A percentile compares a stretch with the other conserved stretches of the same genome.
phyloP scores from a whole-genome alignment of 2,888 invertebrate species.

The Gandaritis pyraliata region DNA sequence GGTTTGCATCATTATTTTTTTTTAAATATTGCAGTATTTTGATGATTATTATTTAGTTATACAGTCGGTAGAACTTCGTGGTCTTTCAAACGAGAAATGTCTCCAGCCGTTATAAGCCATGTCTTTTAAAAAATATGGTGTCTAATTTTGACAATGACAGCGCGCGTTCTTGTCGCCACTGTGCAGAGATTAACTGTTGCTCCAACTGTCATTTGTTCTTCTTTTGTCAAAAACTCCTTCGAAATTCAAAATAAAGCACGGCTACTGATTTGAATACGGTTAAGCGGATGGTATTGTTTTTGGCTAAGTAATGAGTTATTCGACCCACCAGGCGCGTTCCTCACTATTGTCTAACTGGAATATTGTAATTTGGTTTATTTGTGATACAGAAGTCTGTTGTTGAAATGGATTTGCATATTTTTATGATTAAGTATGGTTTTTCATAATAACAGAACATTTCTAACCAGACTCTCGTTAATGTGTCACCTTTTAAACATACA shows the following conservation, averaged over 20 bases:
- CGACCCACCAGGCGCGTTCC: slow-evolving; percentile 37
- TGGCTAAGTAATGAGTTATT: slow-evolving; percentile 60
- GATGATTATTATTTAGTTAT: not conserved
- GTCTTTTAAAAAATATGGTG: slow-evolving; percentile 64
- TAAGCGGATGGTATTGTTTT: slow-evolving; percentile 70
- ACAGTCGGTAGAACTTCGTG: not conserved
- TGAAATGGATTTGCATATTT: slow-evolving; percentile 30
- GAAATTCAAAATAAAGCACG: slow-evolving; percentile 76
- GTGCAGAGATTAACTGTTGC: slow-evolving; percentile 78
- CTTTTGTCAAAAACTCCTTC: slow-evolving; percentile 71
- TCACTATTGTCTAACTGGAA: slow-evolving; percentile 19
- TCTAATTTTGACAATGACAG: slow-evolving; percentile 75
- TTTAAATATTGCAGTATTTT: not conserved
- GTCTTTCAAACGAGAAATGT: slow-evolving; percentile 13
- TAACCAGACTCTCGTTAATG: slow-evolving; percentile 19
- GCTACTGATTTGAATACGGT: slow-evolving; percentile 83
- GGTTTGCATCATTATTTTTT: not conserved
- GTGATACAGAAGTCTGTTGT: slow-evolving; percentile 34
- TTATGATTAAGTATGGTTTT: slow-evolving; percentile 25
- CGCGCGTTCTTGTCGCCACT: slow-evolving; percentile 76
- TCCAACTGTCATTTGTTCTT: slow-evolving; percentile 75
- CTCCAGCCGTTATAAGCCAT: slow-evolving; percentile 39
- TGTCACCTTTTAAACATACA: not conserved
- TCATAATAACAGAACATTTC: slow-evolving; percentile 16
- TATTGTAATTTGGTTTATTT: slow-evolving; percentile 32